Conservation (phyloP, 35 echinoderm and acorn worm genomes). For the Anneissia japonica region DNA sequence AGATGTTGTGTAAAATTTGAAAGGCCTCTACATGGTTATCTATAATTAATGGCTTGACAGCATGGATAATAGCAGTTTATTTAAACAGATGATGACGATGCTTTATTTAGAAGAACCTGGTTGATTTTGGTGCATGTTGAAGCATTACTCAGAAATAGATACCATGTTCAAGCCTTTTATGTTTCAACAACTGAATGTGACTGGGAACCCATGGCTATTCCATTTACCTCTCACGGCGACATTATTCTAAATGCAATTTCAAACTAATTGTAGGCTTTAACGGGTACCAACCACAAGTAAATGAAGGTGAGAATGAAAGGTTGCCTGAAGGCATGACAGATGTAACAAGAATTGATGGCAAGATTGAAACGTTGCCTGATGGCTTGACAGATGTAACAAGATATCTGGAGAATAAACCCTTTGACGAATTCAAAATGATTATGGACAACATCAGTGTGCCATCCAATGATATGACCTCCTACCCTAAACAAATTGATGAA, state of each 20-base stretch:
- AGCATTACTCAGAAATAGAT: no score
- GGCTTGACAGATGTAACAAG: no score
- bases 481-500: neutral
- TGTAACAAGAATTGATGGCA: neutral
- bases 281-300: neutral
- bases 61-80: no score
- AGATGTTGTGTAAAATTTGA: no score
- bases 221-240: neutral
- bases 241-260: neutral
- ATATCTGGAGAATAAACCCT: no score
- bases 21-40: no score
- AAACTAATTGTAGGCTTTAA: neutral
- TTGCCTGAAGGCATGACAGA: neutral
- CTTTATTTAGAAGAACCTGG: no score
- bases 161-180: neutral
- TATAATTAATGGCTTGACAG: no score
- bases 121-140: neutral
- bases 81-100: no score
- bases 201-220: neutral
- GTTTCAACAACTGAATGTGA: neutral
- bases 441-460: neutral
- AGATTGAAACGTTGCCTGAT: no score
- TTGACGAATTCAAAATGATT: no score
- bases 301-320: neutral
- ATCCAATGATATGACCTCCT: neutral